Percentiles rank a stretch among this genome's conserved stretches.
These are phyloP conservation scores for Gallinago stenura DNA, from an alignment of 2,797 vertebrate genomes.

Conservation along the genomic window DNA sequence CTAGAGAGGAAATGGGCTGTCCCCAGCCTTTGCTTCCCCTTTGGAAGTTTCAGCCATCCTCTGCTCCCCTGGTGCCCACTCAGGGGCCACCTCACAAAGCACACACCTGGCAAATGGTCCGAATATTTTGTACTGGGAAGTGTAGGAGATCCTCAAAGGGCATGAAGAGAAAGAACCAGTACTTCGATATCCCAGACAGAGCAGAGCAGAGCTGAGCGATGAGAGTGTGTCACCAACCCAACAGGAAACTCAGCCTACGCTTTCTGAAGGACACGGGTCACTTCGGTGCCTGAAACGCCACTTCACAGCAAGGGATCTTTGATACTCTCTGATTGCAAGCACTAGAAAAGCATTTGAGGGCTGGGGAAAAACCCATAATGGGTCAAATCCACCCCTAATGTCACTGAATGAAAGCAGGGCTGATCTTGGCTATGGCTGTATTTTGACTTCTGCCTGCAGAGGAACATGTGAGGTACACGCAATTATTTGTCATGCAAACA, in stretches of 20 bases:
- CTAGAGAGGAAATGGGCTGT: constrained; percentile 2
- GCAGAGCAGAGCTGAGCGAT: background rate
- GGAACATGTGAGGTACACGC: background rate
- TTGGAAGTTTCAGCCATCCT: background rate
- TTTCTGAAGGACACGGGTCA: background rate
- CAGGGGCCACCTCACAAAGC: background rate
- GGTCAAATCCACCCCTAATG: background rate
- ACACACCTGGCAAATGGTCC: background rate
- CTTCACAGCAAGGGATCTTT: background rate
- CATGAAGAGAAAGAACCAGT: background rate
- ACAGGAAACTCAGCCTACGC: background rate
- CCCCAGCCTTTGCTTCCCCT: background rate
- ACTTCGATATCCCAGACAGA: background rate
- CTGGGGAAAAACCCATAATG: background rate
- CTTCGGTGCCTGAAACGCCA: background rate
- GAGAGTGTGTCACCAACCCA: background rate
- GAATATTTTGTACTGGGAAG: background rate
- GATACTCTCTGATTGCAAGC: background rate
- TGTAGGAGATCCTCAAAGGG: background rate
- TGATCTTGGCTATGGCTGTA: background rate
- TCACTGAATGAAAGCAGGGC: background rate
- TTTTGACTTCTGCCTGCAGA: background rate
- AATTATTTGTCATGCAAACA: background rate
- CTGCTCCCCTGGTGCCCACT: constrained; percentile 3
- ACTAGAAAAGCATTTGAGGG: background rate